Conservation (phyloP, 2,888 invertebrate genomes). For the Ochropleura leucogaster region DNA sequence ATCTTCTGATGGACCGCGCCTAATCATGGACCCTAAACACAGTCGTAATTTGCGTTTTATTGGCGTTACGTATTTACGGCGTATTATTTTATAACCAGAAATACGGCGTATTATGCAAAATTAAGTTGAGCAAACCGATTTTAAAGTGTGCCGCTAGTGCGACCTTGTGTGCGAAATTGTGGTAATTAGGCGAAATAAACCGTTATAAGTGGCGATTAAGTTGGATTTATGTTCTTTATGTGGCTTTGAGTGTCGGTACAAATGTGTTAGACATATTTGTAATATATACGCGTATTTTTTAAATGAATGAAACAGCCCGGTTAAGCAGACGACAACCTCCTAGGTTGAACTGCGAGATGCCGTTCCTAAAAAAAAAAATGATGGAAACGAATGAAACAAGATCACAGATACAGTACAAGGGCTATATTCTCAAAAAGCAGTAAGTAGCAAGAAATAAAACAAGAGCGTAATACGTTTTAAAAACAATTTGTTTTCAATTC, state of each 20-base stretch:
- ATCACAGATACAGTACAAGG: background rate
- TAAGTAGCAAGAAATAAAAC: background rate
- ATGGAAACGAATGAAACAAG: background rate
- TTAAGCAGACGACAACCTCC: too few relatives aligned
- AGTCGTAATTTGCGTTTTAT: slow-evolving; percentile 72
- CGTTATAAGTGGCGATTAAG: slow-evolving; percentile 44
- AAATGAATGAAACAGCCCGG: background rate
- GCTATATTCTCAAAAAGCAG: background rate
- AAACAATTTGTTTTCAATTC: background rate
- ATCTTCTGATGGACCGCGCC: slow-evolving; percentile 78
- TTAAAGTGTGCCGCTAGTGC: slow-evolving; percentile 57
- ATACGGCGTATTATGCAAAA: slow-evolving; percentile 63
- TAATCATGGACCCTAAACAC: slow-evolving; percentile 76
- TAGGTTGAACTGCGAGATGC: too few relatives aligned
- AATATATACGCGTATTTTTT: slow-evolving; percentile 13
- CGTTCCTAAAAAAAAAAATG: too few relatives aligned
- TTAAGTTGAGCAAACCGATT: slow-evolving; percentile 61
- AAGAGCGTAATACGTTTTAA: background rate
- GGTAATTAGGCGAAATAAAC: slow-evolving; percentile 46
- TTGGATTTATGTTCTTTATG: slow-evolving; percentile 36
- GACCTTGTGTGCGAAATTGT: slow-evolving; percentile 55
- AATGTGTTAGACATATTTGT: slow-evolving; percentile 22
- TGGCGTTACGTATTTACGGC: slow-evolving; percentile 64
- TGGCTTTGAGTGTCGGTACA: slow-evolving; percentile 26
- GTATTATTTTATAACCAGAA: slow-evolving; percentile 62